These are phyloP conservation scores for Centropristis striata DNA, from an alignment of 2,113 vertebrate genomes.

Conservation along the genomic window DNA sequence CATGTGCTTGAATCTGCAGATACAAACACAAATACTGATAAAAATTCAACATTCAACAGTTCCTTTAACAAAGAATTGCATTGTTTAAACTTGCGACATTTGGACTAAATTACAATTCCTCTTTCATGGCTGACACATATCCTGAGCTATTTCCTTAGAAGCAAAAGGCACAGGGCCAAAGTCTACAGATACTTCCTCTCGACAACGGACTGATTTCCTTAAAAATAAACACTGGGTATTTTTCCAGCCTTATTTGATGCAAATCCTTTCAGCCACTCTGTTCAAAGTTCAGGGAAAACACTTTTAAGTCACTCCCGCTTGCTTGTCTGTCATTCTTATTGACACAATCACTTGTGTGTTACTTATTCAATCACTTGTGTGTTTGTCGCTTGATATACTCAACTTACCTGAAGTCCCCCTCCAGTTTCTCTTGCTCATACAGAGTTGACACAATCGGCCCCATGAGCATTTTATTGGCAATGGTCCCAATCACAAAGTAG, in stretches of 20 bases:
- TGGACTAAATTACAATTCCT: neutral
- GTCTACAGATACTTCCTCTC: conserved; percentile 54
- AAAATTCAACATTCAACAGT: neutral
- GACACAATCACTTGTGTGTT: neutral
- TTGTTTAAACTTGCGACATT: neutral
- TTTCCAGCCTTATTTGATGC: neutral
- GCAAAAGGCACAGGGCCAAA: conserved; percentile 21
- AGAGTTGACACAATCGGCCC: conserved; percentile 94
- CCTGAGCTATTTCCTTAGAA: conserved; percentile 47
- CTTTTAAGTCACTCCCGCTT: neutral
- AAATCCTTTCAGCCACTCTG: neutral
- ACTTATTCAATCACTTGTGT: too few species aligned
- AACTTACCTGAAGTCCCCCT: conserved; percentile 94
- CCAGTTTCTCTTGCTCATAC: conserved; percentile 96
- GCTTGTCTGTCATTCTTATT: conserved; percentile 2
- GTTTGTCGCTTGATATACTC: neutral
- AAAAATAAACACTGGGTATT: neutral
- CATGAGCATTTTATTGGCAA: conserved; percentile 94
- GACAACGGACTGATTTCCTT: conserved; percentile 17
- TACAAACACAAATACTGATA: neutral
- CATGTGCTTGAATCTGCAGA: conserved; percentile 96
- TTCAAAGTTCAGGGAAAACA: neutral
- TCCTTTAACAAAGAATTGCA: neutral
- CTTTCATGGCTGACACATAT: conserved; percentile 14
- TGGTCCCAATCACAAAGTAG: conserved; percentile 93